Evolutionary conservation across 2,888 invertebrate genomes (phyloP).

Genomic region (Anorthoa munda): DNA sequence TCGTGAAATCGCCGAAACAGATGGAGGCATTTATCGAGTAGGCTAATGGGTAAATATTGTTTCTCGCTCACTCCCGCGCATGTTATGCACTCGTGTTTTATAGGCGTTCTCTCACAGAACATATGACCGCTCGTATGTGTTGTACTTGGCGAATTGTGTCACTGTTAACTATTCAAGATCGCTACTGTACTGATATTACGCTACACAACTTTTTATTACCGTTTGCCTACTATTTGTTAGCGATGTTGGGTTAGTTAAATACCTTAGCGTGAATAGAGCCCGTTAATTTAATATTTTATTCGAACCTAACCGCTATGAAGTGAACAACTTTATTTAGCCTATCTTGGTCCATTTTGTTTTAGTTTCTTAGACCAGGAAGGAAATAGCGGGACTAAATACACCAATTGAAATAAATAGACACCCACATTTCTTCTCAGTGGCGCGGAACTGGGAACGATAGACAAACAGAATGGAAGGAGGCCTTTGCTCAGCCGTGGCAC

Average conservation of each 20-base stretch:
- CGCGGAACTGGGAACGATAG: not conserved
- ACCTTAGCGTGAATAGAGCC: not conserved
- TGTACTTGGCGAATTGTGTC: conserved; percentile 52
- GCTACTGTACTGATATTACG: conserved; percentile 47
- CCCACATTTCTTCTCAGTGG: not conserved
- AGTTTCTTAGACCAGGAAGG: not conserved
- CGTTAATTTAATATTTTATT: not conserved
- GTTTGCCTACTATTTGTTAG: not conserved
- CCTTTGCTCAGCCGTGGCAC: not conserved
- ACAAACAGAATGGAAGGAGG: not conserved
- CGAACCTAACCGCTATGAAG: not conserved
- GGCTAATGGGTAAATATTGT: conserved; percentile 61
- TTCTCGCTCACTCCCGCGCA: conserved; percentile 55
- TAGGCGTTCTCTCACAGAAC: conserved; percentile 38
- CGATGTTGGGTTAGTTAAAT: not conserved
- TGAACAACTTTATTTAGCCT: not conserved
- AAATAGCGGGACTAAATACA: not conserved
- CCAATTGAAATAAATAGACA: too few relatives aligned
- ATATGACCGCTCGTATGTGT: conserved; percentile 32
- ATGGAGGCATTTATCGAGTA: conserved; percentile 63
- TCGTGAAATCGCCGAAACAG: conserved; percentile 63
- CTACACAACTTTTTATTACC: conserved; percentile 41
- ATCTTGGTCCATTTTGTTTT: not conserved
- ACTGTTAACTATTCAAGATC: conserved; percentile 54
- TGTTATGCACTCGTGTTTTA: conserved; percentile 27